Evolutionary conservation across 1,140 invertebrate genomes (phyloP), one percentile per base, ranked within the genome.

Genomic region (Stenopsyche tienmushanensis): DNA sequence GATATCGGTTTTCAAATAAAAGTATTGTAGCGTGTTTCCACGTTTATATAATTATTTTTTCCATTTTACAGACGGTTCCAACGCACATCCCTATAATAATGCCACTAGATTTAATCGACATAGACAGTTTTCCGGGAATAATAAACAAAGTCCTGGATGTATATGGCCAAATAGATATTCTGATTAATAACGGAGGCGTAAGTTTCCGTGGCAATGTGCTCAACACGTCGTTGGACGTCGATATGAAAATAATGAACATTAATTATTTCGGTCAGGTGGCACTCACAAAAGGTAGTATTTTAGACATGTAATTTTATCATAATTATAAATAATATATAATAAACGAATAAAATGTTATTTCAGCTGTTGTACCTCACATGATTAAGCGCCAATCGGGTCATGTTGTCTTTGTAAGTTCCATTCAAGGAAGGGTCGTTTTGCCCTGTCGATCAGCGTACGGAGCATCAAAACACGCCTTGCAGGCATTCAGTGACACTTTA

Each of bases 231-330:
- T 73, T 94, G n/a, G 88, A 92, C 74, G 92, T 98, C 24, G 89
- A 96, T 79, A 82, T 89, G 49, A 88, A 90, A 84, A 82, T 98
- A 15, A 98, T 98, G 96, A 76, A 86, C 23, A 87, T 96, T 1
- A 98, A 98, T 81, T 98, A 96, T 80, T 96, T 98, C 83, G 94
- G 94, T 23, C 86, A 93, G 71, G 84, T 97, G 62, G 91, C 89
- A 42, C 77, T 98, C 5, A 94, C 93, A 1, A 97, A 96, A 90
- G 92, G 94, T 96, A 81, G 73, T 62, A n/a, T n/a, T n/a, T n/a
- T n/a, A n/a, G n/a, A n/a, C n/a, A n/a, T n/a, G n/a, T n/a, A n/a
- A n/a, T n/a, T n/a, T n/a, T n/a, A n/a, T n/a, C n/a, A n/a, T n/a
- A n/a, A n/a, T n/a, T n/a, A n/a, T n/a, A n/a, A n/a, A n/a, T n/a